phyloP scores from a whole-genome alignment of 2,113 vertebrate species.

The Psittacara wagleri region DNA sequence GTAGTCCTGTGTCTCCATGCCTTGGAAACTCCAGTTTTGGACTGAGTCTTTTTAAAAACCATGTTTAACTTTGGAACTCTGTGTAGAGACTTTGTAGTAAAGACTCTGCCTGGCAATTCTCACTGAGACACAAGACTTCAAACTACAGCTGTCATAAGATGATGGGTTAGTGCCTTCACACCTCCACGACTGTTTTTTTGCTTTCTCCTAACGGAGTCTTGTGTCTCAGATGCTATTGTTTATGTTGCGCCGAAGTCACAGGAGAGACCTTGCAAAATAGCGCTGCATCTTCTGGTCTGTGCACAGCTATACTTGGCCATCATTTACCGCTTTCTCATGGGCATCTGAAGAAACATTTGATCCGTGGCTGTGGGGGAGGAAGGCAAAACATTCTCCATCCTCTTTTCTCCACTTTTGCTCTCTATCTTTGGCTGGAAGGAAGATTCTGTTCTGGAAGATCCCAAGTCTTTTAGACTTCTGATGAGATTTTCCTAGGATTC shows the following conservation, averaged over 20 bases:
- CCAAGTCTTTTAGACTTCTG: neutral
- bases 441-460: neutral
- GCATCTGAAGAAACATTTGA: neutral
- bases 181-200: neutral
- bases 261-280: neutral
- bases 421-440: neutral
- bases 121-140: neutral
- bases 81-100: neutral
- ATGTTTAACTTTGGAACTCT: neutral
- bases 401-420: neutral
- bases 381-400: neutral
- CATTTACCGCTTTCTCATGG: neutral
- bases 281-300: neutral
- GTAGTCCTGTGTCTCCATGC: neutral
- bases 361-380: neutral
- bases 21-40: neutral
- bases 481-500: neutral
- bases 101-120: neutral
- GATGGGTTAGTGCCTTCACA: neutral
- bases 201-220: neutral
- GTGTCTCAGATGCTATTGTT: neutral
- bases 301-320: neutral
- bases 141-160: neutral
- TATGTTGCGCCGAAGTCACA: neutral
- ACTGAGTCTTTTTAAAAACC: neutral